Percentiles rank a stretch among this genome's conserved stretches.
These are phyloP conservation scores for Mus pahari DNA, from an alignment of 2,113 vertebrate species.

Conservation along the genomic window DNA sequence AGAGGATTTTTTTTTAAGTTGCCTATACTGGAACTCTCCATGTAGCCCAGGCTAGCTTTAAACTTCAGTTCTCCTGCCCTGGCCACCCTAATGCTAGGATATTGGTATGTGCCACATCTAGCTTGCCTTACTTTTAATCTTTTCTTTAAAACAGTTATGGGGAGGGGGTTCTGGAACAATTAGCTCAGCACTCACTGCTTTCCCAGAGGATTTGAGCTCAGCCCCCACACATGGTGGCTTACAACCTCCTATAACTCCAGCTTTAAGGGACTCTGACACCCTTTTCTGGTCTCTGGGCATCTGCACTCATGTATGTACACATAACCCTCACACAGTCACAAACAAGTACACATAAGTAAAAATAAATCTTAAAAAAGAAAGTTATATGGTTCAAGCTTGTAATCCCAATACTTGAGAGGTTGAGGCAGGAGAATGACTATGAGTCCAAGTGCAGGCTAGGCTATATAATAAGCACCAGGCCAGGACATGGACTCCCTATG, in stretches of 20 bases:
- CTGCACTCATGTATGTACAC: not conserved
- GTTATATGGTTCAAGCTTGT: not conserved
- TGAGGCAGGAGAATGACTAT: not conserved
- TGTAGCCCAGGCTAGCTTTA: not conserved
- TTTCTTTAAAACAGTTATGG: not conserved
- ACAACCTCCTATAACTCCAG: not conserved
- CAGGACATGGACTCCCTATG: not conserved
- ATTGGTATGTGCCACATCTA: not conserved
- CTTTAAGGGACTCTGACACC: not conserved
- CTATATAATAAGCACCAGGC: not conserved
- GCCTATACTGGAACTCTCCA: not conserved
- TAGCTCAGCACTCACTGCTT: not conserved
- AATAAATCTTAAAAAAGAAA: not conserved
- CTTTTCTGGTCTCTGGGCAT: not conserved
- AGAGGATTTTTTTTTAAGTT: not conserved
- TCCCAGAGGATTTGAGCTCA: not conserved
- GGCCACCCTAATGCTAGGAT: not conserved
- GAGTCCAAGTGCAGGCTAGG: not conserved
- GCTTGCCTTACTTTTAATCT: not conserved
- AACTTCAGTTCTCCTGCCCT: not conserved
- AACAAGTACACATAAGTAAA: not conserved
- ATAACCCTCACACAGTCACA: not conserved
- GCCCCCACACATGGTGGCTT: not conserved
- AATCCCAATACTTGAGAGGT: not conserved
- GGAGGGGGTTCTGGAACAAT: not conserved